Conservation (phyloP, 2,113 vertebrate species). For the Nipponia nippon region DNA sequence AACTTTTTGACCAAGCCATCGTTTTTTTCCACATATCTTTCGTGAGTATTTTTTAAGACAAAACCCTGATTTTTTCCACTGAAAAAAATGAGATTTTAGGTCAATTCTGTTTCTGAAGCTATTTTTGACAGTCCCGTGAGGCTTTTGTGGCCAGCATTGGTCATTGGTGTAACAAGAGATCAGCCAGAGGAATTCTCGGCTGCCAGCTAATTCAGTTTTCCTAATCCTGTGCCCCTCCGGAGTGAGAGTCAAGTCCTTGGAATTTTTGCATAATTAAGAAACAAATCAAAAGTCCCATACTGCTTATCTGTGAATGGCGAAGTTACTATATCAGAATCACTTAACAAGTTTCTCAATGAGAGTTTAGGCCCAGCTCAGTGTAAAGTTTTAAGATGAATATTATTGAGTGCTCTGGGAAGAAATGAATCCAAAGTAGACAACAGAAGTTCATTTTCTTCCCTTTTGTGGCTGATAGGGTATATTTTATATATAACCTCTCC, state of each 20-base stretch:
- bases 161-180: not conserved
- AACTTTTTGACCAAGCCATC: not conserved
- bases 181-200: not conserved
- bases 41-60: not conserved
- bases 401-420: not conserved
- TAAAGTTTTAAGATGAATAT: not conserved
- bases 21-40: not conserved
- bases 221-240: not conserved
- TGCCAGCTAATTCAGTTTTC: not conserved
- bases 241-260: not conserved
- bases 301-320: not conserved
- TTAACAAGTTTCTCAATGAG: not conserved
- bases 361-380: not conserved
- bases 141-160: not conserved
- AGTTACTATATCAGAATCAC: not conserved
- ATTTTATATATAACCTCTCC: not conserved
- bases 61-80: not conserved
- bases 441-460: not conserved
- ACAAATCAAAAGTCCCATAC: not conserved
- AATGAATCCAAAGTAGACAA: not conserved
- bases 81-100: not conserved
- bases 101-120: not conserved
- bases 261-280: slow-evolving; percentile 1
- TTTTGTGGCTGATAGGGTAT: not conserved
- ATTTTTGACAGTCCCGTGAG: not conserved